Base-by-base conservation (phyloP, 2,888 invertebrate species). In the Toxonevra muliebris region DNA sequence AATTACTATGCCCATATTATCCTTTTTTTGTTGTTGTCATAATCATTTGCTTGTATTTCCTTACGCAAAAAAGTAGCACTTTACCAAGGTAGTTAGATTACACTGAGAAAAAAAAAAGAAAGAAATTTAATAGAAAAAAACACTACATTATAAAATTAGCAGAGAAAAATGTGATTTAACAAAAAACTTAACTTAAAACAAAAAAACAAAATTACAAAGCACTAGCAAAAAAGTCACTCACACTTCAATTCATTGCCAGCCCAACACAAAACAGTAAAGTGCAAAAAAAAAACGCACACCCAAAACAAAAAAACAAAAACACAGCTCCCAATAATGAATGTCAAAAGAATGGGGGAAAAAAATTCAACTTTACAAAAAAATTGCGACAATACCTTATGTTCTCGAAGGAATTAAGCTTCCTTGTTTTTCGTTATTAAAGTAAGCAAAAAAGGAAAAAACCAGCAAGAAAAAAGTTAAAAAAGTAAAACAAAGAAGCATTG, bases 71-170 rank as follows among this genome's bases (percentile, higher is more conserved):
- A 48, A 48, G 11, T 7, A 15, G n/a, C 48, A 48, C 13, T 48
- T 15, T 48, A 48, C 13, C n/a, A 48, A 48, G 48, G 15, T 13
- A 13, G n/a, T n/a, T 15, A 48, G 5, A 11, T n/a, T n/a, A 48
- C n/a, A 15, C 58, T 13, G 40, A 41, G n/a, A 60, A 19, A 17
- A 45, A 60, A 60, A 30, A 17, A 20, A 43, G 1, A 20, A 20
- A n/a, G 43, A 17, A n/a, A 5, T 45, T n/a, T 15, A 12, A 41
- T 1, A 58, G 11, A 58, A 58, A 40, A 41, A 41, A 13, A 41
- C 2, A 41, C 54, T 4, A 60, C 65, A 59, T 65, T 65, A 59
- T 60, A 42, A 65, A 65, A 65, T 65, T 65, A 65, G 65, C 65
- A 45, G 52, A 60, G 53, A 43, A 53, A 54, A 65, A 57, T 17